Evolutionary conservation across 92 coral and sea anemone genomes (phyloP), one percentile per base, ranked within the genome.

Genomic region (Zoanthus sansibaricus): DNA sequence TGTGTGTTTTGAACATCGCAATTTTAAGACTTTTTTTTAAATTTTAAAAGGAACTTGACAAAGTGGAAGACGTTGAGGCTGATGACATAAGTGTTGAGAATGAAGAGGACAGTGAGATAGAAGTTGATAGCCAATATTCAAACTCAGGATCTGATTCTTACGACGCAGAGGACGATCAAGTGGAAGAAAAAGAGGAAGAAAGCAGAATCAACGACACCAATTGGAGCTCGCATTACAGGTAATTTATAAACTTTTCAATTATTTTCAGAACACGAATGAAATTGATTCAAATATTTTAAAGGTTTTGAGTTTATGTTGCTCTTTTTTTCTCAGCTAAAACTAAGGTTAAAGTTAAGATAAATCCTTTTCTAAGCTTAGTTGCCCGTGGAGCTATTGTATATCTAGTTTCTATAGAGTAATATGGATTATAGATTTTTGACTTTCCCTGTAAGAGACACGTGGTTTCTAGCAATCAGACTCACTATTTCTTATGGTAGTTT

Each of bases 31-130:
- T 7, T 68, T 6, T 68, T 0, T 10, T 66, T 20, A 1, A 20
- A 15, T 55, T 2, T 16, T 13, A 71, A 47, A 89, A 96, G 99
- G 96, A 97, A 72, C 93, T 97, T 25, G 98, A 97, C 15, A 92
- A 82, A 30, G 93, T 97, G 20, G 98, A 97, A 87, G 92, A 93
- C 44, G 92, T 89, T 25, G 94, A 94, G 48, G 90, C 82, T 1
- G 86, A 86, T 66, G 88, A 82, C 79, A 79, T 32, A 91, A 89
- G 44, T 90, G 46, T 84, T 33, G 89, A 90, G 1, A 66, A 82
- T 47, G 91, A 93, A 37, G 92, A 86, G 16, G 83, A 83, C 20
- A 88, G 86, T 69, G 91, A 89, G 1, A 83, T 77, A 4, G 93
- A 89, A 33, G 83, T 71, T 18, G 75, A 83, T 16, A 91, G 33